Conservation (phyloP, 2,888 invertebrate genomes). For the Rosalia funebris region DNA sequence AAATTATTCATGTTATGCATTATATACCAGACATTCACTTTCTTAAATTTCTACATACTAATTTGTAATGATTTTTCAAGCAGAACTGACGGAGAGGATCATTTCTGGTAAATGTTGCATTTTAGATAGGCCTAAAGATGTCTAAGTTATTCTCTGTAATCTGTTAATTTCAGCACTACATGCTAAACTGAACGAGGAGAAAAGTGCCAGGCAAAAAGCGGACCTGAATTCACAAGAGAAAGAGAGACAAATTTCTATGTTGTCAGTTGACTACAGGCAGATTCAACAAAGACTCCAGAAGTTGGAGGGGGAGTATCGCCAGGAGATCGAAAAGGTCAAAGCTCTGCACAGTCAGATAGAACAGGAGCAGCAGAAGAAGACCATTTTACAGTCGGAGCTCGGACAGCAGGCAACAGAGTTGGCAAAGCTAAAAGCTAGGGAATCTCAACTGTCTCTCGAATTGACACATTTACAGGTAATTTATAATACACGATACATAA, state of each 20-base stretch:
- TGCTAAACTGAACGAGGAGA: constrained; percentile 91
- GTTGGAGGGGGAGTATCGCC: constrained; percentile 89
- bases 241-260: constrained; percentile 93
- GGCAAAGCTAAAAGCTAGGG: constrained; percentile 76
- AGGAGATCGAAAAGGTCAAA: constrained; percentile 87
- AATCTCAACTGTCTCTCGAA: constrained; percentile 78
- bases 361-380: constrained; percentile 89
- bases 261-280: constrained; percentile 94
- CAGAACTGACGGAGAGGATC: constrained; percentile 76
- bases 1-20: no score
- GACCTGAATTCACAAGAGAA: constrained; percentile 90
- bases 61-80: constrained; percentile 59
- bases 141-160: background rate
- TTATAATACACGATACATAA: no score
- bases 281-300: constrained; percentile 90
- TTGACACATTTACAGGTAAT: constrained; percentile 67
- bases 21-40: no score
- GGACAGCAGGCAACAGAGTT: constrained; percentile 77
- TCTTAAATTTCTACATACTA: no score
- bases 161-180: constrained; percentile 76
- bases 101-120: constrained; percentile 70
- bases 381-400: constrained; percentile 84
- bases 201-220: constrained; percentile 83
- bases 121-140: background rate
- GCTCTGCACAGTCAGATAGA: constrained; percentile 88